Percentiles rank a stretch among this genome's conserved stretches.
Evolutionary conservation across 1,140 invertebrate species (phyloP).

Genomic region (Tetraneura akinire): DNA sequence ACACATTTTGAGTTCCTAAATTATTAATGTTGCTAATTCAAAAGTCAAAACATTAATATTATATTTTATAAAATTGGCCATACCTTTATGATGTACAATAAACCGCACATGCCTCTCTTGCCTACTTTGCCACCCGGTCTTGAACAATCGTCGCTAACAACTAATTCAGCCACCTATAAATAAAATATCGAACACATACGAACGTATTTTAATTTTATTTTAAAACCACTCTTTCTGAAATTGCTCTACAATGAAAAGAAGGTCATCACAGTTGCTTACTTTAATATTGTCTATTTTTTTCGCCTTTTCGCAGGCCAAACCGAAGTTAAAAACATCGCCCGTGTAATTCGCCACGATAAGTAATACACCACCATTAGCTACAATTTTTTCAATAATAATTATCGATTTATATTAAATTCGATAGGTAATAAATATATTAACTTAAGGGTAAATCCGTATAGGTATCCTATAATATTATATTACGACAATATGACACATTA

Average conservation of each 20-base stretch:
- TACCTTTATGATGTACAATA: slow-evolving; percentile 73
- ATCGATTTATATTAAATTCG: no score
- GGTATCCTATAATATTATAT: background rate
- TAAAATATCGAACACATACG: background rate
- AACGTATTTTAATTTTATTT: no score
- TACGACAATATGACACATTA: background rate
- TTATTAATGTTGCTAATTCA: no score
- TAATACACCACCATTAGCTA: slow-evolving; percentile 66
- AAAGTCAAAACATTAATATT: no score
- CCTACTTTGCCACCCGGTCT: slow-evolving; percentile 63
- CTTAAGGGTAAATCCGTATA: no score
- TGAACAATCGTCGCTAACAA: slow-evolving; percentile 75
- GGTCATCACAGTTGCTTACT: slow-evolving; percentile 59
- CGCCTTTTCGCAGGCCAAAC: slow-evolving; percentile 75
- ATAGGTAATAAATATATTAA: no score
- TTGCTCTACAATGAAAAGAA: no score
- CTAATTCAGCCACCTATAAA: slow-evolving; percentile 57
- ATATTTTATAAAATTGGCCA: no score
- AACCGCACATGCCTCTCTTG: slow-evolving; percentile 75
- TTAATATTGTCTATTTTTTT: slow-evolving; percentile 65
- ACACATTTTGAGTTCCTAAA: no score
- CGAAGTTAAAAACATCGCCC: slow-evolving; percentile 84
- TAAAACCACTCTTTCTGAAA: no score
- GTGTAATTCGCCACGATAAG: slow-evolving; percentile 84
- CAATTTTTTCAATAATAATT: no score